Evolutionary conservation across 2,888 invertebrate species (phyloP), one percentile per base, ranked within the genome.

Genomic region (Brachyptera putata): DNA sequence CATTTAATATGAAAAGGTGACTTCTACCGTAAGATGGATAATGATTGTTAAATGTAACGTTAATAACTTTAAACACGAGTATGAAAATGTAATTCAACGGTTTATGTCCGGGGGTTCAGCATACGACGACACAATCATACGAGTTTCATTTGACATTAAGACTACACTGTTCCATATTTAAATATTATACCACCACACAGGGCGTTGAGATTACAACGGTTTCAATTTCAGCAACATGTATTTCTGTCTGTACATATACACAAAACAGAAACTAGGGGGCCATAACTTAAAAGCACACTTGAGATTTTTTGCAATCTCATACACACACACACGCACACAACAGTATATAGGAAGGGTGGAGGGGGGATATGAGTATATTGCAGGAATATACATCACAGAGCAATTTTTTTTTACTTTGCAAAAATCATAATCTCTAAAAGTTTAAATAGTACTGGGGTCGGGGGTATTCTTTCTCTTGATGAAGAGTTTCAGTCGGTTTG

Each of bases 261-360:
- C 30, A 11, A 11, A 7, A 30, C 30, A 30, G 11, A 5, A 11
- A 30, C 11, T 11, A n/a, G 21, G 24, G 46, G 46, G 46, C 24
- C 24, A 46, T 46, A 46, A 46, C 21, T 46, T 46, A 46, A 46
- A 46, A 46, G 46, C 46, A 46, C 46, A 46, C 46, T 46, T 46
- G 46, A 46, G 46, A 46, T 16, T 46, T 46, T 46, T 46, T 46
- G 46, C 46, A 46, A 46, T 46, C 46, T 46, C 46, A 46, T 24
- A 46, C 46, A n/a, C n/a, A n/a, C n/a, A n/a, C n/a, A n/a, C n/a
- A n/a, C n/a, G n/a, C n/a, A n/a, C n/a, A n/a, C n/a, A n/a, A n/a
- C n/a, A n/a, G n/a, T 46, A 24, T 21, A 24, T 7, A 11, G 30
- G 30, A 30, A 30, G 30, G 30, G 46, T n/a, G 46, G 21, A 46